A percentile compares a stretch with the other conserved stretches of the same genome.
Evolutionary conservation across 2,113 vertebrate genomes (phyloP).

Genomic region (Mesoclemmys tuberculata): DNA sequence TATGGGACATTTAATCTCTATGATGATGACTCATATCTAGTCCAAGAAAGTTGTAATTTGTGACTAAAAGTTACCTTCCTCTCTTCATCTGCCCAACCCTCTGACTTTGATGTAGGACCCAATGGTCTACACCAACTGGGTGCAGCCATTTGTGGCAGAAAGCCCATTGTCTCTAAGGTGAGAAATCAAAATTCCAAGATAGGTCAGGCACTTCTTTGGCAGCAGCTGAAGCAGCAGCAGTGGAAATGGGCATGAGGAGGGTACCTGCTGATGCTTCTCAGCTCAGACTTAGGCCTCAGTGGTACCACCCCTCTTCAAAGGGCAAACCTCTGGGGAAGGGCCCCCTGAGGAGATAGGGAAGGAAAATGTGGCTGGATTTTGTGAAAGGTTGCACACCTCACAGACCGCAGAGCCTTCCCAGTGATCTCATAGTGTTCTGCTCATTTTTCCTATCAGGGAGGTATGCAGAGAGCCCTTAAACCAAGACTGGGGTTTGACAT

Average conservation of each 20-base stretch:
- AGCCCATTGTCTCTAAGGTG: neutral
- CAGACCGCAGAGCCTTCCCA: neutral
- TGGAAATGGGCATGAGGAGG: neutral
- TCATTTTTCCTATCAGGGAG: neutral
- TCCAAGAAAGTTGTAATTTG: neutral
- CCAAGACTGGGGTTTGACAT: no score
- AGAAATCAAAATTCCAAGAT: neutral
- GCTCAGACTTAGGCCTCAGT: neutral
- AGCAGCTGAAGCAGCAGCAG: neutral
- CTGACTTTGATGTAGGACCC: fast-evolving
- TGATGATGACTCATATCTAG: neutral
- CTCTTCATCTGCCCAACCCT: neutral
- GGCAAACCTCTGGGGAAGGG: neutral
- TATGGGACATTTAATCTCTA: neutral
- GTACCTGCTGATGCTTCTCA: neutral
- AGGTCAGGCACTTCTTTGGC: neutral
- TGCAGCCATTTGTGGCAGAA: neutral
- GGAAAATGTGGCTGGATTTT: neutral
- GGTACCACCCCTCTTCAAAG: neutral
- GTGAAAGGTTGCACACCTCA: neutral
- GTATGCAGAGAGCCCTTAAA: neutral
- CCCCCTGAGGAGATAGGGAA: neutral
- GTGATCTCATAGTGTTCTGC: neutral
- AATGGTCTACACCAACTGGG: neutral
- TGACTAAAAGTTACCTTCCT: constrained; percentile 8